Conservation (phyloP, 2,888 invertebrate species). For the Thumatha senex region DNA sequence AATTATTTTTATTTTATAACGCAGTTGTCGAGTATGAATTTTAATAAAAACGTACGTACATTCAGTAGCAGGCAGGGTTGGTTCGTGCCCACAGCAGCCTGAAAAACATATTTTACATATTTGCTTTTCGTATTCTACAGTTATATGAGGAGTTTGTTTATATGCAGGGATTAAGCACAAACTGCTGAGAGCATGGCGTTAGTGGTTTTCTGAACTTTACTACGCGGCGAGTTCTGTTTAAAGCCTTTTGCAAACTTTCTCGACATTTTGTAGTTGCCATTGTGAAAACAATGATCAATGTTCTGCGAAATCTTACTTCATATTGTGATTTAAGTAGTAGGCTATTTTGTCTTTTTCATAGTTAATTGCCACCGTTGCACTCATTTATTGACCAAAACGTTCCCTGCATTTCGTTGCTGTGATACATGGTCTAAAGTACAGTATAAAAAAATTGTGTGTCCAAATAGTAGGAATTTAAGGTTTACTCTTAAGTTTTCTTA, state of each 20-base stretch:
- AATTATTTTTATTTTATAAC: conserved; percentile 15
- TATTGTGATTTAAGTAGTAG: too few relatives aligned
- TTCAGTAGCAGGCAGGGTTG: conserved; percentile 18
- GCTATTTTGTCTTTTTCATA: too few relatives aligned
- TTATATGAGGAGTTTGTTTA: conserved; percentile 70
- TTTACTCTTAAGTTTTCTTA: too few relatives aligned
- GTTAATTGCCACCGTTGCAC: too few relatives aligned
- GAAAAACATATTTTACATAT: conserved; percentile 56
- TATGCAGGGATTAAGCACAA: conserved; percentile 68
- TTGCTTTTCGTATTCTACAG: conserved; percentile 59
- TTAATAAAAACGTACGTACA: conserved; percentile 41
- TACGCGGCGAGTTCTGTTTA: conserved; percentile 67
- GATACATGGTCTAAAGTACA: too few relatives aligned
- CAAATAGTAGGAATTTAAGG: too few relatives aligned
- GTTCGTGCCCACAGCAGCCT: conserved; percentile 29
- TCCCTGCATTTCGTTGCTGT: too few relatives aligned
- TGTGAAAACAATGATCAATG: neutral
- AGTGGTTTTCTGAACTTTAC: conserved; percentile 59
- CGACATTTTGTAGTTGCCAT: neutral
- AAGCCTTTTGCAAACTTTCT: conserved; percentile 59
- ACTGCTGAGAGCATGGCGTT: conserved; percentile 50
- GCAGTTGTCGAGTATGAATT: conserved; percentile 29
- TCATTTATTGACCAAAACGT: too few relatives aligned
- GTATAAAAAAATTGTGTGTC: too few relatives aligned
- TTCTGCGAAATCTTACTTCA: too few relatives aligned